Evolutionary conservation across 2,888 invertebrate genomes (phyloP), one percentile per base, ranked within the genome.

Genomic region (Drosophila ezoana): DNA sequence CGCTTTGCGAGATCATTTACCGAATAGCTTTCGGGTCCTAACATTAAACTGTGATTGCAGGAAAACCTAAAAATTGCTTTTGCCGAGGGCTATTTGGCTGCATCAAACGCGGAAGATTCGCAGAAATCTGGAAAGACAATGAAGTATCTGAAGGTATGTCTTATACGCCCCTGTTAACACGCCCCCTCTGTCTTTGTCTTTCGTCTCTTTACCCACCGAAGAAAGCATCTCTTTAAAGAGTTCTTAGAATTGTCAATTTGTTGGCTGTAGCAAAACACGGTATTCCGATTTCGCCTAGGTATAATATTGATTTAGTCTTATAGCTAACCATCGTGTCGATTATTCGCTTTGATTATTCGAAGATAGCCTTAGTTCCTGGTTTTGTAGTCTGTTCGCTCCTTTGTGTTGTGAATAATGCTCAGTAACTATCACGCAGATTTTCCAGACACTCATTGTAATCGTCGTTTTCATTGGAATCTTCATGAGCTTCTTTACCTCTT

Each of bases 31-130:
- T 28, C 5, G n/a, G 3, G 1, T 4, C 18, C 38, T 13, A 44
- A 37, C 10, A 10, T 8, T 44, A 2, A n/a, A 9, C 1, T 41
- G 51, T 40, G 0, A 95, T 60, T 52, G 0, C 49, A 97, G 91
- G 95, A 95, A 76, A 95, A 95, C 88, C 93, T 97, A 61, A 97
- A 97, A 93, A 94, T 97, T 62, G 98, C 98, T 0, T 98, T 98
- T 93, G 97, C 97, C 37, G 98, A 98, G 92, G 98, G 98, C 0
- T 98, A 97, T 90, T 90, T 97, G 66, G 95, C 97, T 56, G 97
- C 96, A 80, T 93, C 93, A 64, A 93, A 90, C 61, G 82, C 91
- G 0, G 90, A 92, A 33, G 93, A 92, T 69, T 87, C 91, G 40
- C 91, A 90, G 6, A 92, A 92, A 68, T 89, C 91, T 5, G 93